Base-by-base conservation (phyloP, 2,797 vertebrate species). In the Margarornis squamiger region DNA sequence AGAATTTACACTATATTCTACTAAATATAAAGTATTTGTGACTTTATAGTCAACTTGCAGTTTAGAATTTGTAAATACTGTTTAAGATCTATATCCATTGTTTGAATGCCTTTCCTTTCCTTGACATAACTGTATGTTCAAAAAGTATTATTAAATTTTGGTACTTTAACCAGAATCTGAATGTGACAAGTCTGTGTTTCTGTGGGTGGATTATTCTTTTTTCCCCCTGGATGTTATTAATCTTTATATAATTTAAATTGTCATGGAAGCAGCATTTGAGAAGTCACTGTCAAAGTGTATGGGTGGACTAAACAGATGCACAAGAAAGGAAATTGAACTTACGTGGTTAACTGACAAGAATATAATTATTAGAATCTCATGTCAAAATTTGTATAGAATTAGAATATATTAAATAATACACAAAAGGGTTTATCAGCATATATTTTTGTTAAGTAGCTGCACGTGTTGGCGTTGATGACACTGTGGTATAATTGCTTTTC, bases 101-200 rank as follows among this genome's bases (percentile, higher is more conserved):
- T 96, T 95, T 96, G 90, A 95, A 93, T 96, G 88, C 55, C 66
- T 97, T 97, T 97, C 85, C 36, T 95, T 96, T 91, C 77, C 68
- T 96, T 96, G 67, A 83, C 67, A 96, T 97, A 95, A 91, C 70
- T 92, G 63, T 95, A 91, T 97, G 68, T 96, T 95, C 72, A 68
- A 91, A 96, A 96, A 27, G 30, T 97, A 93, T 97, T 96, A 97
- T 97, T 97, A 97, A 98, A 97, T 92, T 97, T 78, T 88, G 94
- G 77, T 97, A 97, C 96, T 98, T 96, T 97, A 98, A 89, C 58
- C 68, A 85, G 91, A 92, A 87, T 76, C 12, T 4, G 78, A 76
- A 61, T 67, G 22, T 86, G 62, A 63, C 72, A 61, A 80, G 39
- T 88, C 58, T 89, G 6, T 80, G 10, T 58, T 36, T 84, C 84